Conservation (phyloP, 2,797 vertebrate genomes). For the Phalloptychus januarius region DNA sequence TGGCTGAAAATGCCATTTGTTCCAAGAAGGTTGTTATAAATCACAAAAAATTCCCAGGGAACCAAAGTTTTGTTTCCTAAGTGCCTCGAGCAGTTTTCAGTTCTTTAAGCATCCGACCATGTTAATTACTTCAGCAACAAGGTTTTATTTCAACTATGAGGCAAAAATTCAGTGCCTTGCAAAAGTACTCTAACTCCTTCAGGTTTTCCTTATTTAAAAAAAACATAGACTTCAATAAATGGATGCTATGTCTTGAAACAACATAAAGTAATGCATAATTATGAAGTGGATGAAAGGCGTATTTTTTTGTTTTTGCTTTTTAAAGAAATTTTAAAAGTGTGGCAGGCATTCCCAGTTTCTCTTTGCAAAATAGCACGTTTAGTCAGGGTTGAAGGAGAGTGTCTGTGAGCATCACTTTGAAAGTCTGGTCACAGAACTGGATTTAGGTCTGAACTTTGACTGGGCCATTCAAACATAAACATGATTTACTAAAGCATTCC, state of each 20-base stretch:
- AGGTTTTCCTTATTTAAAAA: neutral
- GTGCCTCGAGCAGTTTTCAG: slow-evolving; percentile 25
- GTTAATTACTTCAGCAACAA: neutral
- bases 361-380: neutral
- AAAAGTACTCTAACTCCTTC: neutral
- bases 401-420: neutral
- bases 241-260: neutral
- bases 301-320: neutral
- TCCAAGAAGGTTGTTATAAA: slow-evolving; percentile 57
- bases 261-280: neutral
- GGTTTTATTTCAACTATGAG: neutral
- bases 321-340: neutral
- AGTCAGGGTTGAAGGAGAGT: neutral
- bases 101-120: slow-evolving; percentile 27
- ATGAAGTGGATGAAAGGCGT: neutral
- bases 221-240: neutral
- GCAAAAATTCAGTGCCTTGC: neutral
- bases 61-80: slow-evolving; percentile 30
- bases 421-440: neutral
- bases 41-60: slow-evolving; percentile 34
- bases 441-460: neutral
- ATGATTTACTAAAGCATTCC: neutral
- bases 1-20: slow-evolving; percentile 36
- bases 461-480: neutral
- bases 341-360: neutral